Evolutionary conservation across 2,888 invertebrate species (phyloP).

Genomic region (Odontomyia ornata): DNA sequence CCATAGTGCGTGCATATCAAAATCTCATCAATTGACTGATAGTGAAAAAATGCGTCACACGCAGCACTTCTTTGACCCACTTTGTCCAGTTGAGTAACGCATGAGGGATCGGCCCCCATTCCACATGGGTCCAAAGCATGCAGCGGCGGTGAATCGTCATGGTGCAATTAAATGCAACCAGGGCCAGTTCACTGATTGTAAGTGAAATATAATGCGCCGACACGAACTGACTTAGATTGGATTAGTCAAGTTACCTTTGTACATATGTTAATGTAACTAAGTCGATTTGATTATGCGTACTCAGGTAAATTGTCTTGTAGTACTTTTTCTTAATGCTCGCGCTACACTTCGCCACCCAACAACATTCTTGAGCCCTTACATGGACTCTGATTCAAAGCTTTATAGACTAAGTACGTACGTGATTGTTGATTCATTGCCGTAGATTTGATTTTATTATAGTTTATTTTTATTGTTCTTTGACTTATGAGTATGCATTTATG

Average conservation of each 20-base stretch:
- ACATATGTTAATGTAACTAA: background rate
- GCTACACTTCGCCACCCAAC: background rate
- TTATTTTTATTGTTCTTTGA: background rate
- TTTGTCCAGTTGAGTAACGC: background rate
- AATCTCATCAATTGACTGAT: background rate
- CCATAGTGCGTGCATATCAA: background rate
- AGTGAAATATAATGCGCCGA: constrained; percentile 1
- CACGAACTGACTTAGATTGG: background rate
- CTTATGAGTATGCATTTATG: background rate
- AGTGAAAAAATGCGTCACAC: background rate
- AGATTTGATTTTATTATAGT: constrained; percentile 1
- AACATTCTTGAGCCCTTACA: background rate
- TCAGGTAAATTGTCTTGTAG: background rate
- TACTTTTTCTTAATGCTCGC: background rate
- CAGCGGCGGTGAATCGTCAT: background rate
- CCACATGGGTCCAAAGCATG: background rate
- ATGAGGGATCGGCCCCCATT: background rate
- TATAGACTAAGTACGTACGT: constrained; percentile 3
- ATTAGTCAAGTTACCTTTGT: background rate
- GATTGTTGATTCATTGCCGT: constrained; percentile 18
- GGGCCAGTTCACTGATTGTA: background rate
- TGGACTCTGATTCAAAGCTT: background rate
- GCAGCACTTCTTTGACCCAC: constrained; percentile 3
- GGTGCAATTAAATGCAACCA: background rate
- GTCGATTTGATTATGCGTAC: constrained; percentile 15